Base-by-base conservation (phyloP, 2,888 invertebrate genomes). In the Tubulanus polymorphus region DNA sequence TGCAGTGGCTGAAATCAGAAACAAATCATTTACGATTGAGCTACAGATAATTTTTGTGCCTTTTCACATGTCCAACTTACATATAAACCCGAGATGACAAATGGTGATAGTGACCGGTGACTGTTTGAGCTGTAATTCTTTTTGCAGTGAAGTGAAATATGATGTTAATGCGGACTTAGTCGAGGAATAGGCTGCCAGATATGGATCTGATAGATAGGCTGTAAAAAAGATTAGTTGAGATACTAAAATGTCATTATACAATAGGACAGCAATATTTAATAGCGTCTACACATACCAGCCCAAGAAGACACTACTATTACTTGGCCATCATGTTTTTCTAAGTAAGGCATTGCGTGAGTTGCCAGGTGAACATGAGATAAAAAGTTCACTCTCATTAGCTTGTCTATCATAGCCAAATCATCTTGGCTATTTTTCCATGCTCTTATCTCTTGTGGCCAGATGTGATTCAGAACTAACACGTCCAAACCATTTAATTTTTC, bases 91-190 rank as follows among this genome's bases (percentile, higher is more conserved):
- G 20, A 76, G 62, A 12, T 71, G 60, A 59, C 74, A 73, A 0
- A 66, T 37, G 3, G 75, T 75, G 20, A 75, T 59, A n/a, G 73
- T 69, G n/a, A 74, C 66, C 52, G 70, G 64, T 52, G 66, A 65
- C 20, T 64, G 56, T 23, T 60, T 50, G 26, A 70, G 37, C 37
- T 58, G 54, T 1, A 74, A 57, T 57, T 76, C 74, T 55, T 70
- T 71, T 25, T 73, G 56, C n/a, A 74, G 53, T 1, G 70, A 66
- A 18, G 67, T 62, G 54, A 75, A 76, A 59, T 75, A 76, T 1
- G 75, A 75, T 54, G 70, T 66, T 27, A 76, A 61, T 3, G 75
- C 76, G 63, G 71, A 73, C 63, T 76, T 76, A 15, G 74, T 70
- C 0, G 74, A 68, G 1, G 70, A 67, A 53, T 76, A 76, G 0